Base-by-base conservation (phyloP, 1,140 invertebrate genomes). In the Mizuhopecten yessoensis region DNA sequence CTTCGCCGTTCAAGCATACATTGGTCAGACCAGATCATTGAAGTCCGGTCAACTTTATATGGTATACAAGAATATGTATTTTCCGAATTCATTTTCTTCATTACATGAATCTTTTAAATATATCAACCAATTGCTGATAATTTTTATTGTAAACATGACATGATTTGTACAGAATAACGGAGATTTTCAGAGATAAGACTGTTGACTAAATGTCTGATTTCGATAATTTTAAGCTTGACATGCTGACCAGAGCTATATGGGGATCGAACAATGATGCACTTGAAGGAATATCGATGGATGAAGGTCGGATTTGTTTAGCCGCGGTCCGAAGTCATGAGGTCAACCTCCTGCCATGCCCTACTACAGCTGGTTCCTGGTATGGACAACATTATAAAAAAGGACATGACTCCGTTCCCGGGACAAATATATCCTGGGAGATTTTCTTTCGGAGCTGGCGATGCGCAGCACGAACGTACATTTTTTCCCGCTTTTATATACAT, bases 241-340 rank as follows among this genome's bases (percentile, higher is more conserved):
- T 75, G 57, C 57, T 75, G n/a, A 29, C 17, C 57, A 29, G n/a
- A 5, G 57, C 5, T 29, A 5, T 5, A 5, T n/a, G 57, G 23
- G 1, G 57, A 75, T 75, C 57, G 57, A 75, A 75, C 57, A 75
- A 75, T 75, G n/a, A 75, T 75, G 57, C 57, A 29, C 57, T 75
- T 75, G 57, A 75, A 75, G 57, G 57, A 75, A 75, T 75, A 75
- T 75, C n/a, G 57, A 75, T 75, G n/a, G n/a, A 75, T 75, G 57
- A 75, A 75, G 57, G 57, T 75, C 57, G 57, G 57, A 75, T 75
- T 75, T 75, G 57, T 75, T 75, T 75, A 75, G 57, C 57, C 57
- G 57, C 23, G 57, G 29, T 23, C 57, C 11, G 57, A 29, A 29
- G 57, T 75, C 57, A 75, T 29, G 57, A 75, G 57, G 57, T 75